Base-by-base conservation (phyloP, 2,888 invertebrate species). In the Chrysolina americana region DNA sequence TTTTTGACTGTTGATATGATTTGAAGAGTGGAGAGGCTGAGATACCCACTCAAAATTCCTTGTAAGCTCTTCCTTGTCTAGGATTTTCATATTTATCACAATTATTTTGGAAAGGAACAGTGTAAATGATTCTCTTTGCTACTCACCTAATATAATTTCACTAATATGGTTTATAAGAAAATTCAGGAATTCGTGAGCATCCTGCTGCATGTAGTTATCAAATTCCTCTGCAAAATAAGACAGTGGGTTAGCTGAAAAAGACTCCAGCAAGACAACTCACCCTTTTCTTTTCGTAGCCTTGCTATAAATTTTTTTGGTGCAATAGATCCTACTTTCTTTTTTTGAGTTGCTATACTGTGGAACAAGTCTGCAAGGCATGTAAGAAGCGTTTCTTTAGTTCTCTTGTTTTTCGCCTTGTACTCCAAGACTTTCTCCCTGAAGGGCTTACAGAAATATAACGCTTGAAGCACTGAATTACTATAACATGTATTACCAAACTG, bases 401-500 rank as follows among this genome's bases (percentile, higher is more conserved):
- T 90, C 87, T 97, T 97, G 86, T 97, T 97, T 87, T 96, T 96
- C 41, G 96, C 96, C 89, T 99, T 99, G 88, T 99, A 99, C 88
- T 98, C 98, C 78, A 99, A 91, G 69, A 99, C 98, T 90, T 97
- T 98, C 86, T 99, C 99, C 87, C 99, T 93, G 88, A 99, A 99
- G 75, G 99, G 99, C 86, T 97, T 96, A 89, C 99, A 99, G 89
- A 99, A 99, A 89, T 99, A 99, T 80, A 99, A 91, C 41, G 99
- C 99, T 92, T 99, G 99, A 80, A 99, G 92, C 82, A 99, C 99
- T 62, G 99, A 99, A 89, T 99, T 99, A 88, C 98, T 98, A 89
- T 99, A 99, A 90, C 99, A 99, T 41, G 99, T 99, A 89, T 99
- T 99, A 82, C 99, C 99, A 91, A 99, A 99, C 95, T 96, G 90